These are phyloP conservation scores for Trissolcus basalis DNA, from an alignment of 1,140 invertebrate species.

Conservation along the genomic window DNA sequence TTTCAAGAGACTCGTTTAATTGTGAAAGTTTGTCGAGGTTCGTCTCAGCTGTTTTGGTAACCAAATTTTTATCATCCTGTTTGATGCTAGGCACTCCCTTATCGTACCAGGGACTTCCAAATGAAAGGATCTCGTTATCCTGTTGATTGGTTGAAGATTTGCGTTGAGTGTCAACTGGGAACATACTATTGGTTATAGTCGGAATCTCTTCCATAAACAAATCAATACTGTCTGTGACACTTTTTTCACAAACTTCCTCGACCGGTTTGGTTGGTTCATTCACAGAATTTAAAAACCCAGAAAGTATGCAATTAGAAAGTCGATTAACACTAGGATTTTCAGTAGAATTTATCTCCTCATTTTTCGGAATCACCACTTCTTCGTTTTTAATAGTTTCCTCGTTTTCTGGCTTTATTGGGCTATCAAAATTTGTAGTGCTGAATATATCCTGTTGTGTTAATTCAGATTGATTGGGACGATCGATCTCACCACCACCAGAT, in stretches of 20 bases:
- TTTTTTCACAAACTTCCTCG: neutral
- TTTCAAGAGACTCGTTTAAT: too few relatives aligned
- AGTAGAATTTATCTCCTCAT: neutral
- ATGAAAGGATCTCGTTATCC: conserved; percentile 14
- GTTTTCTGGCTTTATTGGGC: too few relatives aligned
- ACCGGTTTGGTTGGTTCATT: conserved; percentile 18
- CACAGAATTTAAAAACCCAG: conserved; percentile 14
- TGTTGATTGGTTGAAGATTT: conserved; percentile 5
- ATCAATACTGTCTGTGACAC: conserved; percentile 12
- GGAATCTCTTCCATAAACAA: conserved; percentile 19
- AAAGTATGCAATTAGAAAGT: neutral
- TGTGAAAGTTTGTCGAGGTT: too few relatives aligned
- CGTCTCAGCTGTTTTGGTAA: too few relatives aligned
- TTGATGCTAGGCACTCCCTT: neutral
- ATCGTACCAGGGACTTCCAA: conserved; percentile 28
- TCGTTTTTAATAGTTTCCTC: neutral
- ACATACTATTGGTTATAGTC: neutral
- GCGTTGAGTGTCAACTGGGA: neutral
- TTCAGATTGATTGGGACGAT: neutral
- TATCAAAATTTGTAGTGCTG: too few relatives aligned
- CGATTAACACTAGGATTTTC: neutral
- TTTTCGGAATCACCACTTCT: neutral
- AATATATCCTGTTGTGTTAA: neutral
- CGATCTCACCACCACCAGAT: neutral
- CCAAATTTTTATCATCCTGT: neutral